Conservation (phyloP, 1,140 invertebrate species). For the Mactra quadrangularis region DNA sequence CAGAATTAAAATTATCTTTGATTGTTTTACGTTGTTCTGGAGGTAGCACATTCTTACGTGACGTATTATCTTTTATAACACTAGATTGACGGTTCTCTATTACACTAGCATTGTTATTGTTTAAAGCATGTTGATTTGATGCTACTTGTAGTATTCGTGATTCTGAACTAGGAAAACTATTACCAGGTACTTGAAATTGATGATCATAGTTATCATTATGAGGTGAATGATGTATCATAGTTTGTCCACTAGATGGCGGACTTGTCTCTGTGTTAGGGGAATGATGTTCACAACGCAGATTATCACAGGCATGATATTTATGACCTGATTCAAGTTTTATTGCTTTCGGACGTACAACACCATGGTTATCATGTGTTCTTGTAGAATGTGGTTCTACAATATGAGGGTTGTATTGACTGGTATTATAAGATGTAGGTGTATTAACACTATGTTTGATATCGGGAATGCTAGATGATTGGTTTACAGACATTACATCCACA, state of each 20-base stretch:
- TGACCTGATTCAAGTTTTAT: constrained; percentile 58
- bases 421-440: background rate
- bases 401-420: background rate
- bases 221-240: background rate
- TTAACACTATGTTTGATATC: background rate
- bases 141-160: constrained; percentile 23
- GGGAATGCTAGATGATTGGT: background rate
- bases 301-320: constrained; percentile 43
- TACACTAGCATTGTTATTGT: background rate
- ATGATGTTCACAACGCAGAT: constrained; percentile 12
- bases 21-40: constrained; percentile 36
- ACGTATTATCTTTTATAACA: constrained; percentile 29
- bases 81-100: constrained; percentile 21
- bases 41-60: constrained; percentile 1
- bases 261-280: background rate
- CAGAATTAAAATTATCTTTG: constrained; percentile 52
- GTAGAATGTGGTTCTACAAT: background rate
- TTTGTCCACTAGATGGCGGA: background rate
- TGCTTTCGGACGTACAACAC: constrained; percentile 52
- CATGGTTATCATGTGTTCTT: constrained; percentile 29
- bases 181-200: background rate
- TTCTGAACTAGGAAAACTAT: constrained; percentile 37
- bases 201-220: constrained; percentile 14
- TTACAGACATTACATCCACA: constrained; percentile 35
- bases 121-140: background rate